Evolutionary conservation across 2,888 invertebrate species (phyloP).

Genomic region (Drepana falcataria): DNA sequence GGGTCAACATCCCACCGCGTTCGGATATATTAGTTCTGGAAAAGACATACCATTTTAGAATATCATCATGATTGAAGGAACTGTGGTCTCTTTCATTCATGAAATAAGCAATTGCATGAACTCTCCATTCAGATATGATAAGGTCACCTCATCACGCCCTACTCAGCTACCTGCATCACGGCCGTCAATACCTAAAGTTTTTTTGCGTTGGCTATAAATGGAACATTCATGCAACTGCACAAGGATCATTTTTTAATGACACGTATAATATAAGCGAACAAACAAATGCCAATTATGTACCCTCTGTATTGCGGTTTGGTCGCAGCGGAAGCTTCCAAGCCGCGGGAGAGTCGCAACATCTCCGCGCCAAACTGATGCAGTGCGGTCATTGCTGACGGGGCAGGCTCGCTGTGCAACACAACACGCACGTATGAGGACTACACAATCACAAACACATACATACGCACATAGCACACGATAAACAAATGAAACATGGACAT

Average conservation of each 20-base stretch:
- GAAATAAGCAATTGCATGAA: not conserved
- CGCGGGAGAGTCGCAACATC: constrained; percentile 90
- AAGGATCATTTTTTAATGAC: constrained; percentile 4
- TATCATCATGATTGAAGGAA: not conserved
- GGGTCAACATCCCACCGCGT: constrained; percentile 65
- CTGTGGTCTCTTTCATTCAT: not conserved
- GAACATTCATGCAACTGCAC: constrained; percentile 5
- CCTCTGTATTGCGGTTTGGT: constrained; percentile 69
- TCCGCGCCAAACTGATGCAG: constrained; percentile 92
- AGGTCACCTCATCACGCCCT: no score
- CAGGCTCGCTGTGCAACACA: constrained; percentile 83
- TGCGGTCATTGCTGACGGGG: constrained; percentile 90
- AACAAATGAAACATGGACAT: not conserved
- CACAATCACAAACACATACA: constrained; percentile 41
- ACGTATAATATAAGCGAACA: constrained; percentile 40
- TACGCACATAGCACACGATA: constrained; percentile 4
- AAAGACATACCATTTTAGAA: no score
- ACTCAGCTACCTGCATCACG: not conserved
- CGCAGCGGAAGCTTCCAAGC: constrained; percentile 84
- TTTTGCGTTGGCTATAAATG: not conserved
- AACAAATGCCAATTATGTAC: constrained; percentile 67
- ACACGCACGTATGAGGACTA: constrained; percentile 61
- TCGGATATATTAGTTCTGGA: constrained; percentile 64
- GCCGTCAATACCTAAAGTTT: not conserved
- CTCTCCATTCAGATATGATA: not conserved